Base-by-base conservation (phyloP, 92 coral and sea anemone genomes). In the Zoanthus sansibaricus region DNA sequence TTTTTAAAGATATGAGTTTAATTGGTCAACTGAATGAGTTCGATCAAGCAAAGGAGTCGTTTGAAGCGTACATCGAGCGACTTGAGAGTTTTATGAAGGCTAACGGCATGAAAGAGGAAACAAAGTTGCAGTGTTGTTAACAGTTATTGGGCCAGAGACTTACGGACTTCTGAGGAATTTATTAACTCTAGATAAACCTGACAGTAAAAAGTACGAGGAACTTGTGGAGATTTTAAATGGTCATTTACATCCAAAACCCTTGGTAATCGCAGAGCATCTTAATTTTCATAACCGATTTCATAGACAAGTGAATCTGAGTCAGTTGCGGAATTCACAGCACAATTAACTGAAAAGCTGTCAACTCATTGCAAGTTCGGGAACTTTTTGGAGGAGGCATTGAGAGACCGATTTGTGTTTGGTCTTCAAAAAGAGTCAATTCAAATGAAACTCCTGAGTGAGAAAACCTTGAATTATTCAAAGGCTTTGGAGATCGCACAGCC, bases 111-210 rank as follows among this genome's bases (percentile, higher is more conserved):
- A 37, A 2, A 37, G 68, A 82, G 84, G 18, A 69, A 18, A 67
- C 86, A 9, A 87, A 87, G 31, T 30, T 6, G 86, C 91, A 5
- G 87, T 82, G 47, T 71, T 87, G 46, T 71, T 80, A 72, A 87
- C 87, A n/a, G 80, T 71, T 9, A 67, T 87, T n/a, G 91, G 91
- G 2, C 75, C 86, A 21, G 75, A 84, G 73, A 89, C 92, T n/a
- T 89, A 84, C 30, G 86, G 75, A 6, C 82, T 84, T 51, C 77
- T 89, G 45, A 62, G 87, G 77, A 72, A 70, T 61, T 8, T 86
- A 25, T 48, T 42, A 13, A 71, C 77, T 4, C 87, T 90, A 10
- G 70, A 71, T 3, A 85, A 79, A 44, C 88, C 61, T 0, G 46
- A 70, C 10, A 18, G 15, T 14, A 59, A 31, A 51, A 14, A 16